Conservation (phyloP, 1,140 invertebrate genomes). For the Caenorhabditis inopinata region DNA sequence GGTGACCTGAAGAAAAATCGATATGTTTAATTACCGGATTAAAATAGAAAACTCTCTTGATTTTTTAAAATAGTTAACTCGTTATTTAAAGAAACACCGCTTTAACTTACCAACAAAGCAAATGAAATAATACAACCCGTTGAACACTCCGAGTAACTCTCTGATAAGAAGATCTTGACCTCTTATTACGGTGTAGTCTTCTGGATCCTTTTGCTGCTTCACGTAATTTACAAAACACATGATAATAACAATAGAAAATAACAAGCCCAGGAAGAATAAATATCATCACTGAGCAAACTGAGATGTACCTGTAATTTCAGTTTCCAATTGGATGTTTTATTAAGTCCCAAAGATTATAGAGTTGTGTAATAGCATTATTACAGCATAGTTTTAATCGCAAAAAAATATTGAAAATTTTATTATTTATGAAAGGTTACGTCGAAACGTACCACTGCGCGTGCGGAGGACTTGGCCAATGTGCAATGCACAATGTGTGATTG, state of each 20-base stretch:
- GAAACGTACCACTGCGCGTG: conserved; percentile 56
- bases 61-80: background rate
- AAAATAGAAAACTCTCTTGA: too few species aligned
- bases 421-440: background rate
- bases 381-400: too few species aligned
- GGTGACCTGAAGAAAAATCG: conserved; percentile 55
- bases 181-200: conserved; percentile 32
- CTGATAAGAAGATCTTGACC: conserved; percentile 60
- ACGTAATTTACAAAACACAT: conserved; percentile 63
- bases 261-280: conserved; percentile 59
- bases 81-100: too few species aligned
- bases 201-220: conserved; percentile 57
- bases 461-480: conserved; percentile 62
- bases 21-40: too few species aligned
- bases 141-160: conserved; percentile 64
- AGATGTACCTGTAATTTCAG: conserved; percentile 65
- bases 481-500: conserved; percentile 59
- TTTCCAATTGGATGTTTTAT: too few species aligned
- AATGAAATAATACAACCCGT: conserved; percentile 65
- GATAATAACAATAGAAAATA: conserved; percentile 65
- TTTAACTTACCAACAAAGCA: conserved; percentile 63
- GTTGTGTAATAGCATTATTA: too few species aligned
- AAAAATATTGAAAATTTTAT: conserved; percentile 11
- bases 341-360: too few species aligned
- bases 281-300: conserved; percentile 61